Conservation (phyloP, 2,888 invertebrate genomes). For the Axea sp. region DNA sequence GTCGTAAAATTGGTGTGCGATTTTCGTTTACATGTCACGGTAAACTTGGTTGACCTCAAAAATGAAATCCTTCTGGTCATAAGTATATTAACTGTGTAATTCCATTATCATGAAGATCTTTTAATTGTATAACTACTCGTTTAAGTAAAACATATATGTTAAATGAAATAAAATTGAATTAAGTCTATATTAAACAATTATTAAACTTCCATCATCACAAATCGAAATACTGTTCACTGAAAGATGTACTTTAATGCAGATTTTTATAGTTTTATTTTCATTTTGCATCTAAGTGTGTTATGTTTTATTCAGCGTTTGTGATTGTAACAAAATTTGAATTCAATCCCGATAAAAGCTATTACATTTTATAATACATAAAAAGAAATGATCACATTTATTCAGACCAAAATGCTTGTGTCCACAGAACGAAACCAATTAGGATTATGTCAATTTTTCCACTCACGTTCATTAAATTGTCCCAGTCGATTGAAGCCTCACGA, state of each 20-base stretch:
- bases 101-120: no score
- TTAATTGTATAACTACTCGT: no score
- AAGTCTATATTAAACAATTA: no score
- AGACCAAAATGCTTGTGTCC: not conserved
- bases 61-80: no score
- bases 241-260: no score
- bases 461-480: constrained; percentile 27
- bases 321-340: not conserved
- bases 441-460: constrained; percentile 34
- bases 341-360: constrained; percentile 10
- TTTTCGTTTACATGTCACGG: constrained; percentile 3
- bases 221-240: no score
- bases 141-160: no score
- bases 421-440: constrained; percentile 25
- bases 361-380: not conserved
- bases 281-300: not conserved
- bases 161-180: no score
- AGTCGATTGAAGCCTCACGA: constrained; percentile 32
- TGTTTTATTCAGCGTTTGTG: constrained; percentile 1
- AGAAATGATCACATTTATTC: not conserved
- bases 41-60: constrained; percentile 10
- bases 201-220: no score
- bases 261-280: not conserved
- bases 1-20: not conserved
- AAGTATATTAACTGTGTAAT: no score